Evolutionary conservation across 1,140 invertebrate genomes (phyloP).

Genomic region (Meloidogyne chitwoodi): DNA sequence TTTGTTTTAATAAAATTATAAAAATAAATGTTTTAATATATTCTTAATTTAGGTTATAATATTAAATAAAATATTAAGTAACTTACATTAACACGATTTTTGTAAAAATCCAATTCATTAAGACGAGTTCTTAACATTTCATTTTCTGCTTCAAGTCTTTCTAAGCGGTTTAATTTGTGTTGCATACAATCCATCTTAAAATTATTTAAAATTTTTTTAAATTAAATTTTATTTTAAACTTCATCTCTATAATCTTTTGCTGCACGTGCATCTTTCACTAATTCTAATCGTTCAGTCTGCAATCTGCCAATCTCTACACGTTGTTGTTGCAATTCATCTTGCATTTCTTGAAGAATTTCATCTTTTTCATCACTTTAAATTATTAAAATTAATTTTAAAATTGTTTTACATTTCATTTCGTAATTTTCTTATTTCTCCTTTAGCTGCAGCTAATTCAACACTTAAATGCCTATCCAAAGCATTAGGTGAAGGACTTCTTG

Average conservation of each 20-base stretch:
- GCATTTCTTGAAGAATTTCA: slow-evolving; percentile 26
- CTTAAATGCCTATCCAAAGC: slow-evolving; percentile 22
- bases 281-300: slow-evolving; percentile 30
- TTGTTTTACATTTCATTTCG: slow-evolving; percentile 31
- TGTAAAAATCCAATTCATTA: slow-evolving; percentile 28
- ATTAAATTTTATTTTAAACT: not conserved
- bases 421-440: slow-evolving; percentile 28
- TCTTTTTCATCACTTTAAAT: slow-evolving; percentile 35
- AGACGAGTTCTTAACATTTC: slow-evolving; percentile 34
- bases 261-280: slow-evolving; percentile 38
- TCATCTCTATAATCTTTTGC: slow-evolving; percentile 34
- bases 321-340: slow-evolving; percentile 41
- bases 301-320: slow-evolving; percentile 34
- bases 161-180: slow-evolving; percentile 29
- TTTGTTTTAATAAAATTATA: too few relatives aligned
- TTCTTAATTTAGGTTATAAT: too few relatives aligned
- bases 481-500: slow-evolving; percentile 23
- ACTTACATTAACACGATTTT: slow-evolving; percentile 27
- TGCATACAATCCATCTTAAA: slow-evolving; percentile 34
- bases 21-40: too few relatives aligned
- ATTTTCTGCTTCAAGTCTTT: slow-evolving; percentile 32
- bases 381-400: not conserved
- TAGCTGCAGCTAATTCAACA: slow-evolving; percentile 35
- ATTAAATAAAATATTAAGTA: too few relatives aligned
- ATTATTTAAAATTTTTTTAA: not conserved